Evolutionary conservation across 1,140 invertebrate genomes (phyloP).

Genomic region (Bombus consobrinus): DNA sequence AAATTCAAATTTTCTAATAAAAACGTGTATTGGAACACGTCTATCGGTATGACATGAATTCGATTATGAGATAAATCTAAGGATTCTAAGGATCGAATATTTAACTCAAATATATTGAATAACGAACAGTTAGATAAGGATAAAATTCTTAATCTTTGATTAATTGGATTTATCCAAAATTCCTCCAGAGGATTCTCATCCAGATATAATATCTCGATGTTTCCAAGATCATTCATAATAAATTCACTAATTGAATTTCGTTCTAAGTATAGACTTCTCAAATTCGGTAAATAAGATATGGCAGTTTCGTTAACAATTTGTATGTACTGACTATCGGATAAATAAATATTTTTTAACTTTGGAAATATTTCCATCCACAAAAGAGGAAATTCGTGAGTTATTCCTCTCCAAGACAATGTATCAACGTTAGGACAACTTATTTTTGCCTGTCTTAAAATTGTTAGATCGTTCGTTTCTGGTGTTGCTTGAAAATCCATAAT

Average conservation of each 20-base stretch:
- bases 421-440: background rate
- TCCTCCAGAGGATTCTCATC: background rate
- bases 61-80: constrained; percentile 36
- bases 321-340: background rate
- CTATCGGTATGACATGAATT: accelerated
- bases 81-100: background rate
- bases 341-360: background rate
- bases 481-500: background rate
- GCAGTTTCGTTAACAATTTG: accelerated
- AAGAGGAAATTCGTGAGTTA: background rate
- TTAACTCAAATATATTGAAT: accelerated
- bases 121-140: background rate
- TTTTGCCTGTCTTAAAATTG: accelerated
- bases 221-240: background rate
- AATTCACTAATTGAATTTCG: background rate
- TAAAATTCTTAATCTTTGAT: background rate
- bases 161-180: background rate
- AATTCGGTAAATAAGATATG: background rate
- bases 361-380: background rate
- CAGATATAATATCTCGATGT: constrained; percentile 8
- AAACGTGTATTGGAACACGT: background rate
- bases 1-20: constrained; percentile 28
- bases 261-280: constrained; percentile 18
- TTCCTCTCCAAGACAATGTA: background rate
- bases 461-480: accelerated